phyloP scores from a whole-genome alignment of 2,113 vertebrate genomes.

The Cephalophus harveyi region DNA sequence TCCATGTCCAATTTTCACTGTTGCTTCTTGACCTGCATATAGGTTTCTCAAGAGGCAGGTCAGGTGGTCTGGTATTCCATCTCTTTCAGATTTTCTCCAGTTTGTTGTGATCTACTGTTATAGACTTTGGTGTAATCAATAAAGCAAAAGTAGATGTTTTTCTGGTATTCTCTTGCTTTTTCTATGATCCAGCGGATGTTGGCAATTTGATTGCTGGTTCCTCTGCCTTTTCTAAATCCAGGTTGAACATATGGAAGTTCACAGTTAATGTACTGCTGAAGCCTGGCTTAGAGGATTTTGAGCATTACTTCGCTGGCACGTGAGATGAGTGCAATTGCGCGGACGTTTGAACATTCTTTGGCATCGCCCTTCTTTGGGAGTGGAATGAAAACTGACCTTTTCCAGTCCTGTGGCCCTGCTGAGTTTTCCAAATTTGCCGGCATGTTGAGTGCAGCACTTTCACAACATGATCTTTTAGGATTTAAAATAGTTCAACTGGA shows the following conservation, averaged over 20 bases:
- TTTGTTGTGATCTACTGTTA: background rate
- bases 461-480: background rate
- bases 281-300: background rate
- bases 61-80: background rate
- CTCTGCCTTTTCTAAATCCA: background rate
- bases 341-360: background rate
- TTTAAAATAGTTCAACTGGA: background rate
- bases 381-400: background rate
- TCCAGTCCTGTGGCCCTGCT: background rate
- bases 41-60: background rate
- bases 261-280: background rate
- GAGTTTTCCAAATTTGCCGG: background rate
- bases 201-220: background rate
- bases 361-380: background rate
- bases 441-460: background rate
- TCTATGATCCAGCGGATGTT: background rate
- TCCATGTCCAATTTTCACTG: background rate
- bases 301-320: background rate
- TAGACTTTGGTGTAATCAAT: background rate
- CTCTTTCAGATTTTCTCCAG: background rate
- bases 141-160: background rate
- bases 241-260: background rate
- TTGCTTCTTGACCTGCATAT: background rate
- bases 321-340: background rate
- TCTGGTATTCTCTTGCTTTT: background rate